phyloP scores from a whole-genome alignment of 35 echinoderm and acorn worm species.

The Eucidaris tribuloides region DNA sequence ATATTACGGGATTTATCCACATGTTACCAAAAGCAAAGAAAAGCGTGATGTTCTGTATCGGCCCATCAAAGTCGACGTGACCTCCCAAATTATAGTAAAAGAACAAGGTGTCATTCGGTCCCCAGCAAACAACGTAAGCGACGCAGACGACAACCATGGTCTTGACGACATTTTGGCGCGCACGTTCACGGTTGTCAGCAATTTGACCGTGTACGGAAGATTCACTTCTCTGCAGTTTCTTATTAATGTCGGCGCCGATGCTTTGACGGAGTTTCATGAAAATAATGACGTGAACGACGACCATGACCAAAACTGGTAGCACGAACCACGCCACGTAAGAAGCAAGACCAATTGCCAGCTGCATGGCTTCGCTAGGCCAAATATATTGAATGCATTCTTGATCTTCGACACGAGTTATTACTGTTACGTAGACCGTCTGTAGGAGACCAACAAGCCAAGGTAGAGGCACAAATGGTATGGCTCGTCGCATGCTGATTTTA shows the following conservation, averaged over 20 bases:
- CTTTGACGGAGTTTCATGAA: not conserved
- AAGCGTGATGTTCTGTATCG: slow-evolving; percentile 28
- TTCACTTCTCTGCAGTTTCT: not conserved
- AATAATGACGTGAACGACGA: slow-evolving; percentile 33
- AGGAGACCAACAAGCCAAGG: slow-evolving; percentile 39
- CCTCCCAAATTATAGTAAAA: slow-evolving; percentile 17
- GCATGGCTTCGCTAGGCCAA: not conserved
- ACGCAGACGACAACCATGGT: slow-evolving; percentile 59
- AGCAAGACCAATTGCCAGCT: slow-evolving; percentile 6
- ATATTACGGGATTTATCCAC: slow-evolving; percentile 79
- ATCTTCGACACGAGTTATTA: slow-evolving; percentile 5
- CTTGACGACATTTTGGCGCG: slow-evolving; percentile 49
- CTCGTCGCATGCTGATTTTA: not conserved
- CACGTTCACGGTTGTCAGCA: not conserved
- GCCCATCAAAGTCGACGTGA: not conserved
- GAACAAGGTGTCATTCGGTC: slow-evolving; percentile 16
- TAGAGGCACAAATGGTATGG: not conserved
- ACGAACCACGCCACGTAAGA: slow-evolving; percentile 19
- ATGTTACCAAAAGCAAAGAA: slow-evolving; percentile 57
- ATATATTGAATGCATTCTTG: not conserved
- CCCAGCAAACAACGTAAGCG: slow-evolving; percentile 65
- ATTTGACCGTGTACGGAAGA: no score
- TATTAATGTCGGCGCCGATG: not conserved
- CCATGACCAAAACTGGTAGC: slow-evolving; percentile 25
- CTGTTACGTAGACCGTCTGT: slow-evolving; percentile 2